These are phyloP conservation scores for Epistrophella euchroma DNA, from an alignment of 2,888 invertebrate species.

Conservation along the genomic window DNA sequence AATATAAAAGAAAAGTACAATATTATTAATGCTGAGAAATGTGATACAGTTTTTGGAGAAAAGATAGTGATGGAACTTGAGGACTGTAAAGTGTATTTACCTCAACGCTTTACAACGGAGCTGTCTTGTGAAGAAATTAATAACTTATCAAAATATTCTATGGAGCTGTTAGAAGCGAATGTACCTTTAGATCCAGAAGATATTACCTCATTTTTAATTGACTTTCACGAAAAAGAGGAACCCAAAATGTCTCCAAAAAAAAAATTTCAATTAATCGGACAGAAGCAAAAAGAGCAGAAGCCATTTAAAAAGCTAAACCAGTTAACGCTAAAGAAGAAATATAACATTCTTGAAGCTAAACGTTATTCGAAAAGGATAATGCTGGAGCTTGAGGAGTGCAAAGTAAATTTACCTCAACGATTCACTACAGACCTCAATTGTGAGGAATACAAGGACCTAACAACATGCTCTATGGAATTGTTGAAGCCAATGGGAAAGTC, in stretches of 20 bases:
- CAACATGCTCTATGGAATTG: background rate
- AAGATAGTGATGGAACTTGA: background rate
- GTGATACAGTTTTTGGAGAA: background rate
- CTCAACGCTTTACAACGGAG: background rate
- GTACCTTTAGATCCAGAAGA: no score
- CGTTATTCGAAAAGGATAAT: background rate
- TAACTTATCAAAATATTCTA: background rate
- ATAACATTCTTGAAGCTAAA: background rate
- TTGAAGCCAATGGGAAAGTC: background rate
- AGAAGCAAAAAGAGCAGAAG: background rate
- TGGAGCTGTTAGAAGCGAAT: background rate
- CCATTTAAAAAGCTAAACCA: background rate
- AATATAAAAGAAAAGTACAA: background rate
- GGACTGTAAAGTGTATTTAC: background rate
- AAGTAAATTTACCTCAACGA: background rate
- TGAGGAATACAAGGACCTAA: background rate
- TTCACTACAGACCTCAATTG: background rate
- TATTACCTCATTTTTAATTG: background rate
- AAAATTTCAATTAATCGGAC: background rate
- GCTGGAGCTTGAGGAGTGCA: background rate
- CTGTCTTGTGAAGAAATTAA: background rate
- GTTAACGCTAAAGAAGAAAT: background rate
- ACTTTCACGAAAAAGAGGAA: background rate
- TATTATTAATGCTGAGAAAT: background rate
- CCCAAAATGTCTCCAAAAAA: background rate